These are phyloP conservation scores for Dicentrarchus labrax DNA, from an alignment of 2,113 vertebrate genomes.

Conservation along the genomic window DNA sequence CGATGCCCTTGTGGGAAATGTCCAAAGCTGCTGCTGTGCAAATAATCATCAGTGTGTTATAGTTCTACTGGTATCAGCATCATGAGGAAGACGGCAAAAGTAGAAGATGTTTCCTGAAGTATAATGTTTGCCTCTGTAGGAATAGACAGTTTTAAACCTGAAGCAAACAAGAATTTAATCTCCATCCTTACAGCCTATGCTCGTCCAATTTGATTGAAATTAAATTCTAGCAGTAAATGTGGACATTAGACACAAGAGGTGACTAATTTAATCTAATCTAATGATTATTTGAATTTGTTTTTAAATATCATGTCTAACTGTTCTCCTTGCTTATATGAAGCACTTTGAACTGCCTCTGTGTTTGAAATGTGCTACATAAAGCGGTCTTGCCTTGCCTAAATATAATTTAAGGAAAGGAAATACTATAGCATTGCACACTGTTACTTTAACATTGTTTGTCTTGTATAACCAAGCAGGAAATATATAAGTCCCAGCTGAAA, in stretches of 20 bases:
- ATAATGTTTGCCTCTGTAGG: not conserved
- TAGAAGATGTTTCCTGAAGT: not conserved
- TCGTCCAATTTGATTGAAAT: not conserved
- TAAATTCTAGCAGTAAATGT: not conserved
- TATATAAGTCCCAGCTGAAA: not conserved
- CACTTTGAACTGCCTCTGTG: not conserved
- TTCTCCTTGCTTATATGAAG: not conserved
- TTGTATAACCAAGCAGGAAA: not conserved
- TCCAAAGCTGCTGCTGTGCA: not conserved
- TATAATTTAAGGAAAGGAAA: not conserved
- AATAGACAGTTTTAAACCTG: not conserved
- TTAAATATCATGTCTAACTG: not conserved
- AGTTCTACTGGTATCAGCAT: not conserved
- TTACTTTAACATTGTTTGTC: conserved; percentile 4
- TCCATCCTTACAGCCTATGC: not conserved
- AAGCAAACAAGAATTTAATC: not conserved
- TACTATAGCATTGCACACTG: not conserved
- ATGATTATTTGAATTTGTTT: not conserved
- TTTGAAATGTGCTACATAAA: not conserved
- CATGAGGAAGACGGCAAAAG: not conserved
- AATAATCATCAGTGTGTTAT: not conserved
- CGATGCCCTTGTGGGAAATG: not conserved
- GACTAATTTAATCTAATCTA: not conserved
- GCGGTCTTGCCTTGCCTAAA: not conserved
- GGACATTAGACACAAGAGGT: not conserved